Percentiles rank a stretch among this genome's conserved stretches.
These are phyloP conservation scores for Patella pellucida DNA, from an alignment of 2,888 invertebrate genomes.

Conservation along the genomic window DNA sequence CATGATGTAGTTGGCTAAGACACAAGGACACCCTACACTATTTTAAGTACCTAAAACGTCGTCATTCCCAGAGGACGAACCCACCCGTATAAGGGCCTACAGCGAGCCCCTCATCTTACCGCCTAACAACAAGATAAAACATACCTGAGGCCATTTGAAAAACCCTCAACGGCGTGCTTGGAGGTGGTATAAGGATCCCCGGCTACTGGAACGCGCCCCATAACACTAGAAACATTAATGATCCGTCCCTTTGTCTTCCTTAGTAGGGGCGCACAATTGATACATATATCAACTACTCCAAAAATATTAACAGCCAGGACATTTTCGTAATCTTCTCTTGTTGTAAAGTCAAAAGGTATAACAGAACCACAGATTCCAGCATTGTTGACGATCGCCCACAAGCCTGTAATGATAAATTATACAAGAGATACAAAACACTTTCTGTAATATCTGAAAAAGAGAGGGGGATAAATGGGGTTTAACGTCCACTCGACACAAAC, in stretches of 20 bases:
- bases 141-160: conserved; percentile 57
- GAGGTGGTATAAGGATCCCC: conserved; percentile 51
- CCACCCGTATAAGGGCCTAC: no score
- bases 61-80: no score
- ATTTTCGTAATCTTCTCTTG: conserved; percentile 58
- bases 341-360: conserved; percentile 64
- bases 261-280: conserved; percentile 32
- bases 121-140: not conserved
- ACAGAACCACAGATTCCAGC: conserved; percentile 35
- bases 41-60: no score
- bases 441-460: no score
- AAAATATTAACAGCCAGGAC: conserved; percentile 60
- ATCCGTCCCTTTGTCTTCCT: conserved; percentile 53
- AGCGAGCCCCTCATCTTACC: no score
- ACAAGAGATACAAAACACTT: no score
- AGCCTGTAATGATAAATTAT: no score
- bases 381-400: no score
- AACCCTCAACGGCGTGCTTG: conserved; percentile 58
- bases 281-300: conserved; percentile 59
- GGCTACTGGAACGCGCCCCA: conserved; percentile 43
- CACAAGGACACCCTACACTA: no score
- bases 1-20: no score
- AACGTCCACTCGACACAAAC: no score
- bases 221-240: conserved; percentile 54
- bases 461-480: no score